Conservation (phyloP, 2,113 vertebrate species). For the Diphyllodes magnificus region DNA sequence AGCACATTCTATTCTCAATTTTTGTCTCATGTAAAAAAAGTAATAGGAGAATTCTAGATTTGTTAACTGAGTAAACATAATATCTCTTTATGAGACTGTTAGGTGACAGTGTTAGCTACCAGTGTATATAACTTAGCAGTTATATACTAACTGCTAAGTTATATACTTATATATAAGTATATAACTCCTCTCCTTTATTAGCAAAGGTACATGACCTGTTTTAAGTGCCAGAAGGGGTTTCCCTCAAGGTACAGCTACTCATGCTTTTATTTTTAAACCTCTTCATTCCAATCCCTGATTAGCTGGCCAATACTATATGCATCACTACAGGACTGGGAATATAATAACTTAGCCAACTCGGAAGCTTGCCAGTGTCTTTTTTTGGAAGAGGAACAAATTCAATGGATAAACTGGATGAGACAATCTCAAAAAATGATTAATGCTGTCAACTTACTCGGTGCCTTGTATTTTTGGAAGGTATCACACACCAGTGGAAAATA, state of each 20-base stretch:
- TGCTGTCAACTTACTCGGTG: constrained; percentile 64
- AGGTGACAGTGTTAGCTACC: not conserved
- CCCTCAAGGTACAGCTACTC: not conserved
- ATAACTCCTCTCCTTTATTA: not conserved
- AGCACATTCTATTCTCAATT: not conserved
- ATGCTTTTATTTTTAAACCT: not conserved
- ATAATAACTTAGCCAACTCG: not conserved
- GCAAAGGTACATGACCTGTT: not conserved
- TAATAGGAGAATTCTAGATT: not conserved
- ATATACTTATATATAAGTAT: no score
- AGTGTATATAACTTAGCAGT: not conserved
- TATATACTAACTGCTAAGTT: not conserved
- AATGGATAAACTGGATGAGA: not conserved
- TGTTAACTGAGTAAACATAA: not conserved
- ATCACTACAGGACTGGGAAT: not conserved
- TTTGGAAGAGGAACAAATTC: not conserved
- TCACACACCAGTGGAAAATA: constrained; percentile 76
- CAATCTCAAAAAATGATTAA: not conserved
- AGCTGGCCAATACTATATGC: not conserved
- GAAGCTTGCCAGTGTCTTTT: not conserved
- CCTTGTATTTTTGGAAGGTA: constrained; percentile 76
- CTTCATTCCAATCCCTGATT: not conserved
- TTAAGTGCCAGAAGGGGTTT: not conserved
- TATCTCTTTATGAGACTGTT: not conserved
- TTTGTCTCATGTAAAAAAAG: not conserved